Evolutionary conservation across 1,140 invertebrate species (phyloP).

Genomic region (Eupristina koningsbergeri): DNA sequence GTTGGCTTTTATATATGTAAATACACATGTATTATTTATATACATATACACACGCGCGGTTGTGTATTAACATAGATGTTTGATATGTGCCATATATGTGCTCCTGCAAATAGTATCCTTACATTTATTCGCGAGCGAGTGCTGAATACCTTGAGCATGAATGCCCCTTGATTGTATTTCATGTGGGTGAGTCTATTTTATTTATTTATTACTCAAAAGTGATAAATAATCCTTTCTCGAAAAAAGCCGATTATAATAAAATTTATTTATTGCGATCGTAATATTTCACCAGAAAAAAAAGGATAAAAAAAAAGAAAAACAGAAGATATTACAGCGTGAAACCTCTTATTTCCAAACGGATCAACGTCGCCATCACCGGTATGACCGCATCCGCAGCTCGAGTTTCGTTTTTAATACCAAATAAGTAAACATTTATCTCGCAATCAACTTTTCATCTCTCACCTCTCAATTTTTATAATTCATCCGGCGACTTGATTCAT

Average conservation of each 20-base stretch:
- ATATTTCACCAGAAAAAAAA: not conserved
- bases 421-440: not conserved
- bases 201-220: not conserved
- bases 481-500: too few relatives aligned
- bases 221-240: not conserved
- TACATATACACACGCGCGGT: not conserved
- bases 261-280: not conserved
- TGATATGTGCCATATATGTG: too few relatives aligned
- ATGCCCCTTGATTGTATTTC: conserved; percentile 13
- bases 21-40: not conserved
- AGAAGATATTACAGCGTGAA: too few relatives aligned
- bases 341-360: not conserved
- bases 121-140: not conserved
- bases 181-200: conserved; percentile 9
- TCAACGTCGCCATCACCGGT: not conserved
- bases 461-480: too few relatives aligned
- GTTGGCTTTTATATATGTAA: not conserved
- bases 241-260: not conserved
- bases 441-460: too few relatives aligned
- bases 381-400: not conserved
- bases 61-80: not conserved
- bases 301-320: too few relatives aligned
- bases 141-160: not conserved
- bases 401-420: not conserved
- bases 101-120: not conserved